Base-by-base conservation (phyloP, 2,797 vertebrate species). In the Cygnus olor region DNA sequence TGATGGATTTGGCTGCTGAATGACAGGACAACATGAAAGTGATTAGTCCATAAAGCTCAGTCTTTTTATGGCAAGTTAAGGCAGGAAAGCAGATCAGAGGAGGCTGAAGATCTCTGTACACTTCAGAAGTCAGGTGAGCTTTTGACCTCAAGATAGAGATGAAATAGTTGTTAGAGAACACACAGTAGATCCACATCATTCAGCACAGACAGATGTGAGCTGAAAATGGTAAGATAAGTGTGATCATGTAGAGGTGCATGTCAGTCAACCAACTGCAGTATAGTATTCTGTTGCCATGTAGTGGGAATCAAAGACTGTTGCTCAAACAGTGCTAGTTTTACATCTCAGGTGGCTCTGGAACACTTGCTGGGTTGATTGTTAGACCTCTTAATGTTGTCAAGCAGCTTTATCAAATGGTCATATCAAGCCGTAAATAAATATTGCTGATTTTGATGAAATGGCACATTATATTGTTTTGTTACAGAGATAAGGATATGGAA, bases 141-240 rank as follows among this genome's bases (percentile, higher is more conserved):
- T 85, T 73, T 36, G 40, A 18, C 7, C 7, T 4, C 17, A 57
- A 66, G 32, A 5, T 2, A 69, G 65, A 83, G 60, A 61, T 30
- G 64, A 49, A 70, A 36, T 7, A 19, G 28, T 83, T 61, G 71
- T 30, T 10, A 28, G 47, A 22, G 30, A 80, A 24, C 6, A 16
- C 18, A 22, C 6, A 65, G 40, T 44, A 82, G 51, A 44, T 38
- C n/a, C 30, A 3, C 28, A 10, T 22, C 4, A 20, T 14, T 28
- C 68, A 40, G 25, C 36, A 11, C 22, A 8, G 58, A 32, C 58
- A 83, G 36, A 3, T 25, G 7, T 0, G 38, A 30, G 54, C 1
- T 30, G 72, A 8, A 2, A 16, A 4, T 1, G 2, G 9, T 56
- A 64, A 18, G 32, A 19, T 45, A 58, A 51, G 14, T 0, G 0